A percentile compares a stretch with the other conserved stretches of the same genome.
Conservation (phyloP, 2,113 vertebrate species). For the Ophthalmolycus amberensis region DNA sequence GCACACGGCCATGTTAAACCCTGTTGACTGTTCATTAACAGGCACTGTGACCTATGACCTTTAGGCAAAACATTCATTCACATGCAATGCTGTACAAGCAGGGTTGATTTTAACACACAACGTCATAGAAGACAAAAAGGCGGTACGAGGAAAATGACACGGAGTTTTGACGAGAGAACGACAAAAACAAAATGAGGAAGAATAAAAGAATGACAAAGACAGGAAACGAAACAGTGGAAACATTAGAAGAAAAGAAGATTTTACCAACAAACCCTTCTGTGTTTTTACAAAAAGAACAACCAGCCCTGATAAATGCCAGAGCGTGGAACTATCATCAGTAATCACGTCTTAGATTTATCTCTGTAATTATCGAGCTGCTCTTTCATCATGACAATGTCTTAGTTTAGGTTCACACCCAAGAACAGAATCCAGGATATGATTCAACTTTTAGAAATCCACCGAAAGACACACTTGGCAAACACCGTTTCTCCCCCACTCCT, state of each 20-base stretch:
- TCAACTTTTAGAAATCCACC: background rate
- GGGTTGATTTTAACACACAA: background rate
- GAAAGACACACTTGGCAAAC: background rate
- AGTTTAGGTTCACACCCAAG: slow-evolving; percentile 4
- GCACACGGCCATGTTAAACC: background rate
- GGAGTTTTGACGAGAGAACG: background rate
- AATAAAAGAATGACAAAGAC: background rate
- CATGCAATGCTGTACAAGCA: background rate
- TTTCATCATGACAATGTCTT: background rate
- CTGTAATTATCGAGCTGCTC: slow-evolving; percentile 13
- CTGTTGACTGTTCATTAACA: background rate
- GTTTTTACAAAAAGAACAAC: background rate
- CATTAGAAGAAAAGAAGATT: background rate
- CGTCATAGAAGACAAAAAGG: background rate
- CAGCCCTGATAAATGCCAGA: background rate
- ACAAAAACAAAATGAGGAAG: background rate
- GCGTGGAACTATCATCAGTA: background rate
- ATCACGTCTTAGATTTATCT: background rate
- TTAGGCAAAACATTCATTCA: background rate
- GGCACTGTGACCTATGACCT: background rate
- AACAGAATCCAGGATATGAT: slow-evolving; percentile 26
- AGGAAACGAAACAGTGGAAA: background rate
- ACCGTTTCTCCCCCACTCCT: background rate
- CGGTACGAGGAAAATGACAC: background rate
- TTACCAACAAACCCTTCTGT: background rate